Base-by-base conservation (phyloP, 2,888 invertebrate genomes). In the Cylloceria caligata region DNA sequence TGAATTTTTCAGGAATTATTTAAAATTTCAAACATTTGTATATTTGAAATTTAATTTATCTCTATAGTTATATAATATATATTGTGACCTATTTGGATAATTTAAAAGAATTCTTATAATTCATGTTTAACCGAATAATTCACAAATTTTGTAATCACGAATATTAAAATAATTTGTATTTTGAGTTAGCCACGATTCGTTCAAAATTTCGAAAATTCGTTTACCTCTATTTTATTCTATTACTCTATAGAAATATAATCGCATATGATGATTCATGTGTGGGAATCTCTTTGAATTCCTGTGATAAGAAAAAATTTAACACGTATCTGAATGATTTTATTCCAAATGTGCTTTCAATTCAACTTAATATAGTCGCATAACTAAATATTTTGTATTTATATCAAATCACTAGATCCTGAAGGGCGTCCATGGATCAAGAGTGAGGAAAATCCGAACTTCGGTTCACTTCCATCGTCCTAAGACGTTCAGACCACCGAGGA, bases 381-480 rank as follows among this genome's bases (percentile, higher is more conserved):
- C 30, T 55, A 27, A 76, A 77, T 49, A 67, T 21, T 42, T 34
- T 21, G 52, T n/a, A 0, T 52, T 52, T 52, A 3, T 39, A 5
- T 24, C 21, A 21, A 64, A 24, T 13, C 5, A 13, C 88, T n/a
- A 98, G 96, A 96, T 98, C 80, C 95, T 98, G 86, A 98, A 98
- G 93, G 99, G 99, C 85, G 96, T 96, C 88, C 96, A 97, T 94
- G 98, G 97, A 89, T 97, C 97, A 78, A 95, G 97, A 76, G 95
- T 96, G 11, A 95, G 98, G 86, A 98, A 99, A 94, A 96, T 99
- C 89, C 96, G 99, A 92, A 99, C 98, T 55, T 97, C 97, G 4
- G 99, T 99, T 86, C 98, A 98, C 91, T 99, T 99, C 96, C 97
- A 96, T 90, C 95, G 98, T 85, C 99, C 99, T 13, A 97, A 97